phyloP scores from a whole-genome alignment of 2,113 vertebrate genomes.

The Pseudopipra pipra region DNA sequence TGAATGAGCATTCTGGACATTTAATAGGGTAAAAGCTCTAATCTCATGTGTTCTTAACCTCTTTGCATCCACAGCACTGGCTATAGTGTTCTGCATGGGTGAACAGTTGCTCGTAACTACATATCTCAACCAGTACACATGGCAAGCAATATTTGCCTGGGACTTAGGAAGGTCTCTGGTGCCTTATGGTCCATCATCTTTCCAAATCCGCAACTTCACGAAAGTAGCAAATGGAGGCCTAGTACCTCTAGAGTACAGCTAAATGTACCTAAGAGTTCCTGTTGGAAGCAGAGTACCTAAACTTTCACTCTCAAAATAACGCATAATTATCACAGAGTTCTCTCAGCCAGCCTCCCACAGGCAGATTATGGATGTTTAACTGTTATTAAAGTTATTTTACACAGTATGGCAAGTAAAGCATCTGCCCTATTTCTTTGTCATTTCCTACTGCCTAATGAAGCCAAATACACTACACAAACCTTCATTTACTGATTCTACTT shows the following conservation, averaged over 20 bases:
- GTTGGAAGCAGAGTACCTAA: background rate
- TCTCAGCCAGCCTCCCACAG: background rate
- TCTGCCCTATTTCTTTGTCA: background rate
- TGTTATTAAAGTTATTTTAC: background rate
- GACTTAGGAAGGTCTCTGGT: background rate
- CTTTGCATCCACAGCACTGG: background rate
- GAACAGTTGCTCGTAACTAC: background rate
- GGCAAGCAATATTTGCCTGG: background rate
- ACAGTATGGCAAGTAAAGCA: background rate
- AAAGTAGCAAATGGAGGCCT: background rate
- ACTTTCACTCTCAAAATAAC: background rate
- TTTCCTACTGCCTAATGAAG: background rate
- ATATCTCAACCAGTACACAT: background rate
- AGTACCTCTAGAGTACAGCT: background rate
- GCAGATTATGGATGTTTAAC: background rate
- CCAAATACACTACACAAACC: background rate
- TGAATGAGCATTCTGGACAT: background rate
- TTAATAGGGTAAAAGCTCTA: background rate
- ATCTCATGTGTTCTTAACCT: background rate
- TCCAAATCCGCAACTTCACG: background rate
- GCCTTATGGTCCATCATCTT: background rate
- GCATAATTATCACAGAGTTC: fast-evolving
- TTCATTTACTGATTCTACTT: background rate
- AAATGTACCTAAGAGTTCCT: background rate
- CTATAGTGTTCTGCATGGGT: background rate